Evolutionary conservation across 2,797 vertebrate genomes (phyloP), one percentile per base, ranked within the genome.

Genomic region (Masticophis lateralis): DNA sequence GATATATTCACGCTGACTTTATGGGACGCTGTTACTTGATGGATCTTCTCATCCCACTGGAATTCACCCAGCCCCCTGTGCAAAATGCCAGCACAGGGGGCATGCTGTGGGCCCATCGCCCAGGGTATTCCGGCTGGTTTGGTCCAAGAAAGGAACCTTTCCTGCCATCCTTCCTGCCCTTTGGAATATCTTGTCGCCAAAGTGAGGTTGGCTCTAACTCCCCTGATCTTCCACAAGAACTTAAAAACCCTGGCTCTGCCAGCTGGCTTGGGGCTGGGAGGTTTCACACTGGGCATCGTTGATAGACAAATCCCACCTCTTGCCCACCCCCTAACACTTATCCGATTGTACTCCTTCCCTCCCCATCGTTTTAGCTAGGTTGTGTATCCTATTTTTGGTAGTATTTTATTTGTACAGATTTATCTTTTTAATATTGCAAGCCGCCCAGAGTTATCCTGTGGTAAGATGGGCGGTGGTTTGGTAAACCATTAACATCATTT

Each of bases 361-460:
- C 66, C n/a, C n/a, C 66, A 16, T 32, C 6, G 18, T 69, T 69
- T 69, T 69, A 69, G 66, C 66, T 69, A 69, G 66, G n/a, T 32
- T 69, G n/a, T 18, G n/a, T 32, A 32, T 18, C n/a, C n/a, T 69
- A 18, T 32, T 32, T 69, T 69, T 1, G 66, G n/a, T 18, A 66
- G 28, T 66, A 66, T 66, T n/a, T 66, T 66, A 69, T 69, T 32
- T 69, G n/a, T 69, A 69, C 66, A 69, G 66, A 69, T 69, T 69
- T 69, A 69, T 69, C 66, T 69, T 69, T 69, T 69, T 69, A 69
- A 69, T 69, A 69, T 69, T 32, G 14, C 90, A 95, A 95, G 94
- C 51, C n/a, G 63, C 66, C 66, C n/a, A 69, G 66, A 32, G 66
- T 32, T 69, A 32, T 16, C 66, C n/a, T 69, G n/a, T 32, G 92